Evolutionary conservation across 2,113 vertebrate species (phyloP).

Genomic region (Carettochelys insculpta): DNA sequence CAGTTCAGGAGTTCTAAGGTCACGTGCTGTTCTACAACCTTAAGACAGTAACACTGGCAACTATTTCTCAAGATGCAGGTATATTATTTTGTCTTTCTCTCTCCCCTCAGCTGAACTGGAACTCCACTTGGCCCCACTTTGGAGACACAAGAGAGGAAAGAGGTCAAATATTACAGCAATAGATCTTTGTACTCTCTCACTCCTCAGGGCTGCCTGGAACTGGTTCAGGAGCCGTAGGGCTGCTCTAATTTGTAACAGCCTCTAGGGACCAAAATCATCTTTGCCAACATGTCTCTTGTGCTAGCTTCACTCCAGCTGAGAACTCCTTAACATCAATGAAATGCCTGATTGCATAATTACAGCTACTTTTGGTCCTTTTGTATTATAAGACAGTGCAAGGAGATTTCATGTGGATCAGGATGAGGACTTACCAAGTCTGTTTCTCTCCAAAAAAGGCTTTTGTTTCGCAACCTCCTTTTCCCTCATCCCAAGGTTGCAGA

Average conservation of each 20-base stretch:
- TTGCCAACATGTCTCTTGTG: neutral
- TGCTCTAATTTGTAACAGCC: neutral
- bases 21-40: neutral
- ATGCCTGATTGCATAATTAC: neutral
- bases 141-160: neutral
- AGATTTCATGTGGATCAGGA: neutral
- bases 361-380: neutral
- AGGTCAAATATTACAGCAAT: neutral
- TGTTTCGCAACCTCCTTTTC: too few relatives aligned
- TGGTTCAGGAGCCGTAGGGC: neutral
- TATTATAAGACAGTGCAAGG: neutral
- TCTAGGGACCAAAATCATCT: neutral
- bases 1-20: neutral
- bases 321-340: neutral
- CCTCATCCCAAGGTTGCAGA: too few relatives aligned
- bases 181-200: neutral
- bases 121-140: neutral
- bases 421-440: too few relatives aligned
- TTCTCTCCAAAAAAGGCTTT: too few relatives aligned
- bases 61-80: neutral
- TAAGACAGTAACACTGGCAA: neutral
- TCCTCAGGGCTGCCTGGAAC: conserved; percentile 6
- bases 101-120: neutral
- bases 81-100: neutral
- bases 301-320: neutral